These are phyloP conservation scores for Polylopha cassiicola DNA, from an alignment of 2,888 invertebrate genomes.

Conservation along the genomic window DNA sequence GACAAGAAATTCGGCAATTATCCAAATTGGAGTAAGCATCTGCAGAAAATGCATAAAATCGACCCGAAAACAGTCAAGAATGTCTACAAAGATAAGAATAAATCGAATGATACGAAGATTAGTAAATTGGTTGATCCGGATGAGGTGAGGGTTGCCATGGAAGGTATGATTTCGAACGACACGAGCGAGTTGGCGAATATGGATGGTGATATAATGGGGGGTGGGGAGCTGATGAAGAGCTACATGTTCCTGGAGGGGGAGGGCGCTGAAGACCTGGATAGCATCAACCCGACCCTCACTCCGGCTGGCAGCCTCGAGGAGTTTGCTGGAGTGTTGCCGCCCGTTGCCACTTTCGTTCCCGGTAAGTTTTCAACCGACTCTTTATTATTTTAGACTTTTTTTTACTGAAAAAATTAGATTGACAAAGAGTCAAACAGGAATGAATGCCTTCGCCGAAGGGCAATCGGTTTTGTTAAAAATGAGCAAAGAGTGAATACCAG, in stretches of 20 bases:
- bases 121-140: constrained; percentile 13
- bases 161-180: background rate
- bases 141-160: background rate
- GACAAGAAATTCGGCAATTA: constrained; percentile 73
- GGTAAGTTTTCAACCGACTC: too few relatives aligned
- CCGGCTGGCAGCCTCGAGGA: constrained; percentile 26
- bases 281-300: constrained; percentile 35
- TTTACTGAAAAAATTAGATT: too few relatives aligned
- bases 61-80: constrained; percentile 32
- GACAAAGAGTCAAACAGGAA: too few relatives aligned
- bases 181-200: background rate
- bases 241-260: constrained; percentile 31
- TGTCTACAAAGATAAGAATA: constrained; percentile 9
- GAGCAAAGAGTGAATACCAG: too few relatives aligned
- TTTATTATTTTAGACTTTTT: too few relatives aligned
- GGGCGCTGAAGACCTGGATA: constrained; percentile 40
- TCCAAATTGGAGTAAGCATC: constrained; percentile 78
- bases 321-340: constrained; percentile 34
- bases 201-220: background rate
- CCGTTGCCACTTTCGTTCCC: constrained; percentile 32
- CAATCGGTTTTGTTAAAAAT: too few relatives aligned
- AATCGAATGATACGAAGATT: constrained; percentile 13
- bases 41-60: constrained; percentile 50
- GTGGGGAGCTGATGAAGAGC: constrained; percentile 26
- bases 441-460: too few relatives aligned